These are phyloP conservation scores for Brachycybe producta DNA, from an alignment of 2,888 invertebrate species.

Conservation along the genomic window DNA sequence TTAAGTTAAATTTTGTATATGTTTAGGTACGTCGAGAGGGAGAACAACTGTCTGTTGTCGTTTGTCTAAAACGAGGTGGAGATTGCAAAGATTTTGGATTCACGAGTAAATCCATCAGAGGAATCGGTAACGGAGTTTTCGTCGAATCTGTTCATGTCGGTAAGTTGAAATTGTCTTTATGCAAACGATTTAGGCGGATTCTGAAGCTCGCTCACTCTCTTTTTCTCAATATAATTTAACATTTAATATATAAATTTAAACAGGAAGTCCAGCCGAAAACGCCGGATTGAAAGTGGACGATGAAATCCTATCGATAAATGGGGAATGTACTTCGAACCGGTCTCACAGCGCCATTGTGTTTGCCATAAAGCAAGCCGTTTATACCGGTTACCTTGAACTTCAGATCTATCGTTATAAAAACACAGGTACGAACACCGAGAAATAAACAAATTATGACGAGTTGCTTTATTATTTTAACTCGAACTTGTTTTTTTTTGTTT, in stretches of 20 bases:
- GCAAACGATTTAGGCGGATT: no score
- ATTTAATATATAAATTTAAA: no score
- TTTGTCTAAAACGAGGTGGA: conserved; percentile 8
- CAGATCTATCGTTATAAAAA: conserved; percentile 19
- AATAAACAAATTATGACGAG: no score
- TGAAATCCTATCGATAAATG: conserved; percentile 24
- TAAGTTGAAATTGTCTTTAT: conserved; percentile 11
- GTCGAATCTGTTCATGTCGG: conserved; percentile 18
- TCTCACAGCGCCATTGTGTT: conserved; percentile 23
- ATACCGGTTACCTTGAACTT: conserved; percentile 23
- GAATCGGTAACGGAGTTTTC: conserved; percentile 16
- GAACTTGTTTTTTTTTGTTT: background rate
- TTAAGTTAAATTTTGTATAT: no score
- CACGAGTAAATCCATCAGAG: conserved; percentile 11
- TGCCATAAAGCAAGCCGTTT: conserved; percentile 24
- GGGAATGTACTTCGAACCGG: conserved; percentile 20
- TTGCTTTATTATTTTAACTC: background rate
- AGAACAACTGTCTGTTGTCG: conserved; percentile 4
- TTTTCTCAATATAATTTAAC: background rate
- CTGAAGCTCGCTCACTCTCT: background rate
- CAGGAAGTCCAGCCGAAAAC: conserved; percentile 22
- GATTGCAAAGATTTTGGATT: conserved; percentile 21
- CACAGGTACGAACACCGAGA: no score
- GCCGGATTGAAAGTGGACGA: conserved; percentile 23
- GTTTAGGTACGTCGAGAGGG: no score